A percentile compares a stretch with the other conserved stretches of the same genome.
phyloP scores from a whole-genome alignment of 2,797 vertebrate genomes.

The Brachyalestes nurse region DNA sequence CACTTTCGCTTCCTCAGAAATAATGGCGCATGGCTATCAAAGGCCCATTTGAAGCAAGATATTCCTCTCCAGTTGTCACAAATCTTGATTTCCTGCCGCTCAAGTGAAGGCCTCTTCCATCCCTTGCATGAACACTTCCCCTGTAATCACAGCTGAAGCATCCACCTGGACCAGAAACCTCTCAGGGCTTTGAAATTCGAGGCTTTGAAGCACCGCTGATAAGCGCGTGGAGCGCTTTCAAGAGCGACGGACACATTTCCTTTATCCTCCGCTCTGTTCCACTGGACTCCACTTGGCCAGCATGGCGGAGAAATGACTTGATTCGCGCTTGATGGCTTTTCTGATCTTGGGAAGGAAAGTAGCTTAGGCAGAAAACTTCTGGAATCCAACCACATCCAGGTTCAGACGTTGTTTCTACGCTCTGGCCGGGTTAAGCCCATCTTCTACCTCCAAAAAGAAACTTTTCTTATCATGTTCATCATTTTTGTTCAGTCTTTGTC shows the following conservation, averaged over 20 bases:
- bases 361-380: background rate
- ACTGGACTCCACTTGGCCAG: background rate
- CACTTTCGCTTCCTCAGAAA: background rate
- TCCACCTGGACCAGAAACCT: slow-evolving; percentile 11
- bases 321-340: background rate
- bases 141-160: background rate
- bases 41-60: slow-evolving; percentile 15
- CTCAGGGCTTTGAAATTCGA: background rate
- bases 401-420: too few relatives aligned
- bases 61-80: slow-evolving; percentile 9
- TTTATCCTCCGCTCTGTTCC: background rate
- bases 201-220: slow-evolving; percentile 4
- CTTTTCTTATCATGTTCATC: too few relatives aligned
- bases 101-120: background rate
- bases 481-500: too few relatives aligned
- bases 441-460: too few relatives aligned
- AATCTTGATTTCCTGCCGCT: background rate
- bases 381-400: background rate
- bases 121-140: slow-evolving; percentile 17
- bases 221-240: background rate
- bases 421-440: too few relatives aligned
- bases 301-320: background rate
- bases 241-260: background rate
- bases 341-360: background rate
- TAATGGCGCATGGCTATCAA: slow-evolving; percentile 8